Percentiles rank a stretch among this genome's conserved stretches.
phyloP scores from a whole-genome alignment of 2,888 invertebrate species.

The Gortyna flavago region DNA sequence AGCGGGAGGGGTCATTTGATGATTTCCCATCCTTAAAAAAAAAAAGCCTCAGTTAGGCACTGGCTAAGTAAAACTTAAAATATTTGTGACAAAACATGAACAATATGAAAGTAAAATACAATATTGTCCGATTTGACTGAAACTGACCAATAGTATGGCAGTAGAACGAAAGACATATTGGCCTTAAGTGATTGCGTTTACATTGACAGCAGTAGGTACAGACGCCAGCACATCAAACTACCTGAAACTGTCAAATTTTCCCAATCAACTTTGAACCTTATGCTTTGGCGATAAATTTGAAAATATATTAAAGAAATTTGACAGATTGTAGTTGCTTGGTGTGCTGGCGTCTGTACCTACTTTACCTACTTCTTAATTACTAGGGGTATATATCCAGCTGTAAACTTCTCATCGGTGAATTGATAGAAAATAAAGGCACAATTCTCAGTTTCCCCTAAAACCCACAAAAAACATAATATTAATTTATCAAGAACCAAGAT shows the following conservation, averaged over 20 bases:
- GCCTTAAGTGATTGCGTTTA: neutral
- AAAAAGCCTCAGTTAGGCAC: neutral
- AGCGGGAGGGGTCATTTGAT: too few relatives aligned
- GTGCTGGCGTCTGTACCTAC: too few relatives aligned
- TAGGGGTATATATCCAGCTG: neutral
- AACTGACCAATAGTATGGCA: neutral
- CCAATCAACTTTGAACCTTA: too few relatives aligned
- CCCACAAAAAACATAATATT: conserved; percentile 8
- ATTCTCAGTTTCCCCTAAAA: neutral
- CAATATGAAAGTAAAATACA: neutral
- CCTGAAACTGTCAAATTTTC: too few relatives aligned
- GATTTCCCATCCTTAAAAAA: too few relatives aligned
- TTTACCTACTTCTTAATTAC: neutral
- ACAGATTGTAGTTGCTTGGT: too few relatives aligned
- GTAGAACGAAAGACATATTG: too few relatives aligned
- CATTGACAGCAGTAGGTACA: neutral
- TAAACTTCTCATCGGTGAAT: too few relatives aligned
- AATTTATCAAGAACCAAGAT: conserved; percentile 21
- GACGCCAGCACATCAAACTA: too few relatives aligned
- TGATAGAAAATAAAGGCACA: neutral
- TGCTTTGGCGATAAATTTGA: too few relatives aligned
- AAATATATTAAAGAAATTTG: too few relatives aligned
- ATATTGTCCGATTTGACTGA: neutral
- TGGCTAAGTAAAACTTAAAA: neutral
- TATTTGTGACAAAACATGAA: neutral